These are phyloP conservation scores for Ips typographus DNA, from an alignment of 1,140 invertebrate genomes.

Conservation along the genomic window DNA sequence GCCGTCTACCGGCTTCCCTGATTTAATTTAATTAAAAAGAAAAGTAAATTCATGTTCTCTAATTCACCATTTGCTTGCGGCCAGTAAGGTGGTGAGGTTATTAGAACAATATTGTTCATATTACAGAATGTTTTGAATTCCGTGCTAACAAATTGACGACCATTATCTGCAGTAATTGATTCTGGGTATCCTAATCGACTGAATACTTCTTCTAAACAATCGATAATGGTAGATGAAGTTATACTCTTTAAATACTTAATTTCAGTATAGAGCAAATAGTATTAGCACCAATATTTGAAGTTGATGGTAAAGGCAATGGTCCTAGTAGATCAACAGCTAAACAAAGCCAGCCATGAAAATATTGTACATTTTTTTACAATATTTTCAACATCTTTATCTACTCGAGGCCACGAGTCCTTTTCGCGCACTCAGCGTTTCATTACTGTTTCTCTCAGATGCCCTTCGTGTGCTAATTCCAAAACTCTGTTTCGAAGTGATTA, in stretches of 20 bases:
- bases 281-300: too few relatives aligned
- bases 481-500: slow-evolving; percentile 29
- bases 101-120: too few relatives aligned
- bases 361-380: slow-evolving; percentile 25
- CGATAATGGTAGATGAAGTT: slow-evolving; percentile 18
- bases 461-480: slow-evolving; percentile 45
- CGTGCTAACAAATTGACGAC: too few relatives aligned
- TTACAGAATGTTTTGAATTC: slow-evolving; percentile 40
- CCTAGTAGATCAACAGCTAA: too few relatives aligned
- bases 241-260: background rate
- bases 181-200: too few relatives aligned
- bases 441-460: slow-evolving; percentile 44
- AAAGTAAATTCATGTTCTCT: too few relatives aligned
- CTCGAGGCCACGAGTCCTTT: slow-evolving; percentile 51
- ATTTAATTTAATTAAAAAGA: too few relatives aligned
- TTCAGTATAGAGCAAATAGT: slow-evolving; percentile 5
- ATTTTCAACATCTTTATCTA: slow-evolving; percentile 12
- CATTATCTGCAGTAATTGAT: too few relatives aligned
- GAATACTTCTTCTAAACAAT: slow-evolving; percentile 15
- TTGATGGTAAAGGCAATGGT: too few relatives aligned
- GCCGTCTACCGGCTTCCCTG: too few relatives aligned
- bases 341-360: slow-evolving; percentile 6
- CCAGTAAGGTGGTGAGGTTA: too few relatives aligned
- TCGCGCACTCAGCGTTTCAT: slow-evolving; percentile 46
- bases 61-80: too few relatives aligned